Evolutionary conservation across 2,888 invertebrate genomes (phyloP).

Genomic region (Bugula neritina): DNA sequence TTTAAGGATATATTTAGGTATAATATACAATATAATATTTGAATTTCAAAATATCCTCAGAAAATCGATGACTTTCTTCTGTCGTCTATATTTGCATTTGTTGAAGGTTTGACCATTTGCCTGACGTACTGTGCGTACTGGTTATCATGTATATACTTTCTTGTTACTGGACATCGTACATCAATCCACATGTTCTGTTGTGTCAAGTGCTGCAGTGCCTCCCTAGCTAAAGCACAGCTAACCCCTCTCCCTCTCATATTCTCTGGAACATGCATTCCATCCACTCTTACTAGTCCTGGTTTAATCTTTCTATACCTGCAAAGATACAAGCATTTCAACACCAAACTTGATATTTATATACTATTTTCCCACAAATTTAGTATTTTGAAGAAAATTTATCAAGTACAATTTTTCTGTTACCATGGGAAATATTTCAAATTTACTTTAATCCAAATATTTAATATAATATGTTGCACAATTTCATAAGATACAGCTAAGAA

Average conservation of each 20-base stretch:
- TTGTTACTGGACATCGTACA: slow-evolving; percentile 3
- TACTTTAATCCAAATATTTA: no score
- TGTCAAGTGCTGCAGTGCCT: slow-evolving; percentile 5
- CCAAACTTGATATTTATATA: no score
- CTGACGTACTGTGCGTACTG: slow-evolving; percentile 23
- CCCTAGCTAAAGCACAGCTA: slow-evolving; percentile 18
- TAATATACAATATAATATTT: no score
- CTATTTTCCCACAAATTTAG: no score
- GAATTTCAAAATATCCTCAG: no score
- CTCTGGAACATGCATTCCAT: neutral
- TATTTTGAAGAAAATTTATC: no score
- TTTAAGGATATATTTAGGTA: no score
- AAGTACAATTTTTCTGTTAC: no score
- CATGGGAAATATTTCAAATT: no score
- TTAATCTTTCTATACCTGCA: slow-evolving; percentile 8
- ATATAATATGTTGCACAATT: no score
- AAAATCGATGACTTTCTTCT: neutral
- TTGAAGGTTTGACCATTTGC: slow-evolving; percentile 1
- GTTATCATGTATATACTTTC: slow-evolving; percentile 6
- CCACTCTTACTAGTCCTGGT: neutral
- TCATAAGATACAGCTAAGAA: no score
- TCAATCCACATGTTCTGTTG: neutral
- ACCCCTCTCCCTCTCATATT: slow-evolving; percentile 3
- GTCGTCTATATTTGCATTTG: neutral
- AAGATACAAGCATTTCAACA: no score